Evolutionary conservation across 2,888 invertebrate species (phyloP), one percentile per base, ranked within the genome.

Genomic region (Andrena trimmerana): DNA sequence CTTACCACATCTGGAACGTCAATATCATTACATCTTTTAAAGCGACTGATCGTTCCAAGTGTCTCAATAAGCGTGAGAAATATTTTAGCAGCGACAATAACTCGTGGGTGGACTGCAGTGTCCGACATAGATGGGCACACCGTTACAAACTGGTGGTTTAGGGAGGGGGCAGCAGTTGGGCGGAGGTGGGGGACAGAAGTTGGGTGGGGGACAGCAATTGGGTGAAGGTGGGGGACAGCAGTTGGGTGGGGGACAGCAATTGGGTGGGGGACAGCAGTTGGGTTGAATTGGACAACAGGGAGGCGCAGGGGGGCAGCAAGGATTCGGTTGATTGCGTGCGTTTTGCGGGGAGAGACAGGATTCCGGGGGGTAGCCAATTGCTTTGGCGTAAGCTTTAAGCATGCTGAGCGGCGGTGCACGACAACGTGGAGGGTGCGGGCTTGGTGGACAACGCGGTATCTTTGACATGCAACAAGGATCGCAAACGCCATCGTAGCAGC

Each of bases 391-490:
- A 5, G 65, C 29, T 67, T 36, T 78, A 2, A 78, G 54, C 20
- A 68, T 76, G 29, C 70, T 62, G 0, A 65, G 4, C 0, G 69
- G 78, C 1, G 90, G 87, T 24, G 84, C 82, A 54, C 85, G 87
- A 57, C 88, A 86, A 62, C 62, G 67, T 0, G 86, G 85, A 0
- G 86, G 85, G 27, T 77, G 82, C 6, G 86, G 86, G 7, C 83
- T 70, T 16, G 86, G 86, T 36, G 88, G 82, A 29, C 71, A 84
- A 36, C 85, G 68, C 29, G 91, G 91, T 86, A 91, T 91, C 59
- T 87, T 71, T 1, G 92, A 91, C 0, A 87, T 27, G 78, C 89
- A 90, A 66, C 90, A 92, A 13, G 91, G 79, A 75, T 92, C 90
- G 67, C 86, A 88, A 20, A 79, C 68, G n/a, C 88, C 88, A 2